phyloP scores from a whole-genome alignment of 2,888 invertebrate genomes.

The Cephus pulcher region DNA sequence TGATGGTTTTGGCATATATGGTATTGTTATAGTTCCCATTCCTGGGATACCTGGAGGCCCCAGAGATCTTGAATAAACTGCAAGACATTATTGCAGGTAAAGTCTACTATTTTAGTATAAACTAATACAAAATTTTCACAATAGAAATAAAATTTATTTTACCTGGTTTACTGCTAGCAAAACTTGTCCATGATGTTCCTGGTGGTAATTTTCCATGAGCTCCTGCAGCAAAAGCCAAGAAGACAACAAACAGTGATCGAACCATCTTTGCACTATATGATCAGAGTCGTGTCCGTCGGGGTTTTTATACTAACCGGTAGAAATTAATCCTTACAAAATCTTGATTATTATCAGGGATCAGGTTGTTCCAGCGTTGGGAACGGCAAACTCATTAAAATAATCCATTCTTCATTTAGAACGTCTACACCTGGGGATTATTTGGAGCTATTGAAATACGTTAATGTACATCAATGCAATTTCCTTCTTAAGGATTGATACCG shows the following conservation, averaged over 20 bases:
- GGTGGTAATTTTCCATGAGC: slow-evolving; percentile 41
- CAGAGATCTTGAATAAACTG: slow-evolving; percentile 46
- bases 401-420: slow-evolving; percentile 29
- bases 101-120: not conserved
- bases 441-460: slow-evolving; percentile 24
- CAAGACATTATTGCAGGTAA: slow-evolving; percentile 7
- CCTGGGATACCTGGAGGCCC: slow-evolving; percentile 38
- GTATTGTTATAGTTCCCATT: slow-evolving; percentile 49
- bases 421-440: slow-evolving; percentile 50
- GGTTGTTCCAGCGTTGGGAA: not conserved
- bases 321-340: not conserved
- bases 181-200: slow-evolving; percentile 43
- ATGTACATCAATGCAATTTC: slow-evolving; percentile 32
- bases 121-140: not conserved
- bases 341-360: not conserved
- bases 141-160: slow-evolving; percentile 1
- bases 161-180: slow-evolving; percentile 29
- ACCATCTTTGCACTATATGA: slow-evolving; percentile 42
- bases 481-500: slow-evolving; percentile 26
- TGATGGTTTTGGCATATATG: slow-evolving; percentile 49
- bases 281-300: not conserved
- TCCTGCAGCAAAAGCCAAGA: slow-evolving; percentile 34
- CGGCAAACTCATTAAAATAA: slow-evolving; percentile 39
- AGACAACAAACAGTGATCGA: slow-evolving; percentile 32
- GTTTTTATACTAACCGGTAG: not conserved